phyloP scores from a whole-genome alignment of 2,113 vertebrate genomes.

The Cynopterus brachyotis region DNA sequence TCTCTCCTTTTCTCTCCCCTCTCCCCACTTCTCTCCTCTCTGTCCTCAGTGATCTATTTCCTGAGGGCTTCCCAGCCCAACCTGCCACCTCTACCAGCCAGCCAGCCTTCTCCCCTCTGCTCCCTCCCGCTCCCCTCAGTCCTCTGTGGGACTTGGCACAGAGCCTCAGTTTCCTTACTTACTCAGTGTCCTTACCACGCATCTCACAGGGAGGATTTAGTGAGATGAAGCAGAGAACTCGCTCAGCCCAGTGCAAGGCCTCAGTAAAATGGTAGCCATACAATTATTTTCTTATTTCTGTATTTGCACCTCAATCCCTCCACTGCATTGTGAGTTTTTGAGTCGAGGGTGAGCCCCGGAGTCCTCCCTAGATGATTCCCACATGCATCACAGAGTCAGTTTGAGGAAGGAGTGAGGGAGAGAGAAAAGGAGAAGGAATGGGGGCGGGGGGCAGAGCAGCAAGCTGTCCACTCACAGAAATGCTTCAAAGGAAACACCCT shows the following conservation, averaged over 20 bases:
- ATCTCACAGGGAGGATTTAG: not conserved
- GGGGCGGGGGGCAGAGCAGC: no score
- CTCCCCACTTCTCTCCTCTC: not conserved
- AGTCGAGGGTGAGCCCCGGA: not conserved
- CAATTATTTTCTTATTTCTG: not conserved
- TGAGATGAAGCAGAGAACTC: not conserved
- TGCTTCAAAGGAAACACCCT: not conserved
- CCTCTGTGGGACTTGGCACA: not conserved
- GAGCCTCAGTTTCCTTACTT: not conserved
- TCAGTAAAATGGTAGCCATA: not conserved
- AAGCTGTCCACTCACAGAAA: not conserved
- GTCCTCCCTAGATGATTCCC: not conserved
- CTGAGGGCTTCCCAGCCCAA: no score
- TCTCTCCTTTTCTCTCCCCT: not conserved
- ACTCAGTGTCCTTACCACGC: not conserved
- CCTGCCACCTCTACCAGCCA: fast-evolving
- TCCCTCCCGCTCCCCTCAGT: fast-evolving
- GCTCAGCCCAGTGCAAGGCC: not conserved
- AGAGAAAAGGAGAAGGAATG: not conserved
- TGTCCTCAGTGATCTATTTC: not conserved
- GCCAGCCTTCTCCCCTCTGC: fast-evolving
- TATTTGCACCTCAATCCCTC: not conserved
- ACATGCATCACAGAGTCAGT: fast-evolving
- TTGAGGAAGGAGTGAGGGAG: not conserved
- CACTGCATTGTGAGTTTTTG: not conserved